These are phyloP conservation scores for Epinotia nisella DNA, from an alignment of 2,888 invertebrate species.

Conservation along the genomic window DNA sequence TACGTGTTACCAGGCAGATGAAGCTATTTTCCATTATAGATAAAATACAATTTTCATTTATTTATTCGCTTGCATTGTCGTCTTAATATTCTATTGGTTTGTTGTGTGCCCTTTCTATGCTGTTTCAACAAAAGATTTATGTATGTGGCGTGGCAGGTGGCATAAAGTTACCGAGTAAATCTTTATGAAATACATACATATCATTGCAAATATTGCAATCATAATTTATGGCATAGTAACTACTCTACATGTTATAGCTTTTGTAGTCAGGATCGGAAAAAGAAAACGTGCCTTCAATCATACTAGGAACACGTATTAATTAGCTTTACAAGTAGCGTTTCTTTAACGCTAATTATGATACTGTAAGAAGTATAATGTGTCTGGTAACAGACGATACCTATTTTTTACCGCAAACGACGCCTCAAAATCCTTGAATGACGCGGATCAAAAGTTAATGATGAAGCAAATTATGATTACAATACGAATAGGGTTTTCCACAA, in stretches of 20 bases:
- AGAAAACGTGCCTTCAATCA: slow-evolving; percentile 29
- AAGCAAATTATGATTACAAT: slow-evolving; percentile 49
- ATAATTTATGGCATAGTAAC: not conserved
- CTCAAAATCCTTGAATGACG: slow-evolving; percentile 59
- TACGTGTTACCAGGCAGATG: not conserved
- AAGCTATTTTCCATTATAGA: not conserved
- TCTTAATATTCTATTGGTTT: no score
- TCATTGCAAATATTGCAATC: not conserved
- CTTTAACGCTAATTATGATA: not conserved
- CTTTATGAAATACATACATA: not conserved
- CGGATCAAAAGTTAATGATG: slow-evolving; percentile 52
- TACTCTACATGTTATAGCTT: not conserved
- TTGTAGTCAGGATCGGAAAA: slow-evolving; percentile 3
- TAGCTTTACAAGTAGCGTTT: slow-evolving; percentile 11
- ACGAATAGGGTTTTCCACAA: slow-evolving; percentile 45
- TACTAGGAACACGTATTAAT: slow-evolving; percentile 37
- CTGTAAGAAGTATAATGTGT: not conserved
- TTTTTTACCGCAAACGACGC: slow-evolving; percentile 49
- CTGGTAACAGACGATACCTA: slow-evolving; percentile 18
- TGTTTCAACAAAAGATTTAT: no score
- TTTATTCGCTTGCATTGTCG: no score
- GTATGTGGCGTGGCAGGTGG: no score
- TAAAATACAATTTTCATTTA: no score
- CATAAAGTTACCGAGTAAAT: not conserved
- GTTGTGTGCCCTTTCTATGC: no score